Evolutionary conservation across 2,797 vertebrate species (phyloP).

Genomic region (Anguilla obscura): DNA sequence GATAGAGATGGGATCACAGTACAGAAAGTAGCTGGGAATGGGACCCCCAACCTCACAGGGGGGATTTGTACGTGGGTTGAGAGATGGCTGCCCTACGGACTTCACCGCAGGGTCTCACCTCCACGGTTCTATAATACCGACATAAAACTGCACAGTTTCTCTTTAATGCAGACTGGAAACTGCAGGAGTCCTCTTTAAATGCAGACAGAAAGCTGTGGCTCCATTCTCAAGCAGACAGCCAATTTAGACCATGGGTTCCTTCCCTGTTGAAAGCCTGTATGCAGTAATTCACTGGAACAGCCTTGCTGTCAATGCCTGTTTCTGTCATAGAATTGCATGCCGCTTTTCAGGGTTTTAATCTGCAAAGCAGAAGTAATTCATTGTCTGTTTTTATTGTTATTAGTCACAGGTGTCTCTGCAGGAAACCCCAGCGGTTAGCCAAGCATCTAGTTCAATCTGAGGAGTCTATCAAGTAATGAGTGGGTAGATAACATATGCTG

Average conservation of each 20-base stretch:
- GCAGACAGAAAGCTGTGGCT: background rate
- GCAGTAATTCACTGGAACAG: background rate
- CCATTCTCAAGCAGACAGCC: background rate
- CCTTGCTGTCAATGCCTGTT: background rate
- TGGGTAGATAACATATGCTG: background rate
- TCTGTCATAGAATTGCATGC: background rate
- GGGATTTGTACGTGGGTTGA: background rate
- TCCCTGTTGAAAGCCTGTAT: background rate
- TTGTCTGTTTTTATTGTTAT: background rate
- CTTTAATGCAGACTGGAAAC: background rate
- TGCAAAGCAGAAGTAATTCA: background rate
- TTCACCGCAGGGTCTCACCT: background rate
- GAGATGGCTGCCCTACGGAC: background rate
- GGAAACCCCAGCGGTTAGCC: background rate
- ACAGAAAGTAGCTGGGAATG: background rate
- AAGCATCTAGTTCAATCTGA: background rate
- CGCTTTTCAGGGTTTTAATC: background rate
- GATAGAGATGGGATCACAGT: background rate
- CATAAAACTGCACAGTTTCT: background rate
- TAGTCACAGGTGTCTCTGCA: background rate
- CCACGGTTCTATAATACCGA: constrained; percentile 26
- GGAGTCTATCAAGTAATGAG: background rate
- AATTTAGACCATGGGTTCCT: background rate
- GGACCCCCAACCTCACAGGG: background rate
- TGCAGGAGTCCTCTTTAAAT: background rate